A percentile compares a stretch with the other conserved stretches of the same genome.
Evolutionary conservation across 2,888 invertebrate species (phyloP).

Genomic region (Pterostichus niger): DNA sequence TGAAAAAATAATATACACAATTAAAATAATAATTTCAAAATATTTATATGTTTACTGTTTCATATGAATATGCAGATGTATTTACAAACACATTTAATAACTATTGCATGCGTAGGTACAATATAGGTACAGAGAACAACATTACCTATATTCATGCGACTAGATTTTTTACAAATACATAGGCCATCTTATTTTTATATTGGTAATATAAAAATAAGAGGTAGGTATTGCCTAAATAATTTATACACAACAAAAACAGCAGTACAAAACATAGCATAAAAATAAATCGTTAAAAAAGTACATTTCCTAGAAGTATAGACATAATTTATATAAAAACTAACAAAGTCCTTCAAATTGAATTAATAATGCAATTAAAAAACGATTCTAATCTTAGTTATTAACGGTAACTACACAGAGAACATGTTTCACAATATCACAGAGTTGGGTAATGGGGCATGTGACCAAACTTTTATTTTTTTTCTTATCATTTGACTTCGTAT

Average conservation of each 20-base stretch:
- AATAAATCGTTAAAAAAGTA: no score
- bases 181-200: neutral
- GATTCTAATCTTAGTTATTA: no score
- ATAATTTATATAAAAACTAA: neutral
- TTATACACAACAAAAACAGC: neutral
- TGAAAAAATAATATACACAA: no score
- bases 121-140: neutral
- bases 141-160: neutral
- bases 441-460: no score
- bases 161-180: slow-evolving; percentile 1
- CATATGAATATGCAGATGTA: no score
- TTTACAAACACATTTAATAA: neutral
- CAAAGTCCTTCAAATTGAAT: neutral
- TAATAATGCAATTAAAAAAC: no score
- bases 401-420: no score
- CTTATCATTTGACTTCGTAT: no score
- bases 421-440: slow-evolving; percentile 18
- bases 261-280: no score
- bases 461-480: no score
- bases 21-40: no score
- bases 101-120: neutral
- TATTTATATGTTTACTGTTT: no score
- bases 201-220: neutral
- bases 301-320: neutral
- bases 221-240: neutral